Percentiles rank a stretch among this genome's conserved stretches.
Evolutionary conservation across 2,797 vertebrate species (phyloP).

Genomic region (Fratercula arctica): DNA sequence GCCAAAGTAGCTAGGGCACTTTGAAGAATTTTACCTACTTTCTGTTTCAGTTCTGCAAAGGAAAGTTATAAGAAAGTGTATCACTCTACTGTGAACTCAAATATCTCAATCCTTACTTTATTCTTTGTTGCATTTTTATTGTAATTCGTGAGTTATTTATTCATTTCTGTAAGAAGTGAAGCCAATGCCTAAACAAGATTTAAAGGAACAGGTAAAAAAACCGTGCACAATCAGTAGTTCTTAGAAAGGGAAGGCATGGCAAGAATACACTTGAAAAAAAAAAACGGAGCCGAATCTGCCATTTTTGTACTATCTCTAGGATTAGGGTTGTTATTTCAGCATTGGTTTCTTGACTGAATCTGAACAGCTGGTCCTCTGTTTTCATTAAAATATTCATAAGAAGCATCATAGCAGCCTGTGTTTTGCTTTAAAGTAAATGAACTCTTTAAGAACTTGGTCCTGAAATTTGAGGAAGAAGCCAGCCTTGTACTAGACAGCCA

Average conservation of each 20-base stretch:
- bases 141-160: neutral
- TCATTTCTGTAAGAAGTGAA: neutral
- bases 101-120: neutral
- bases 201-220: neutral
- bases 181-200: neutral
- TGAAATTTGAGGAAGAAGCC: neutral
- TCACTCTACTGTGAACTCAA: neutral
- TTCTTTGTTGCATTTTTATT: neutral
- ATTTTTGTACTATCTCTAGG: neutral
- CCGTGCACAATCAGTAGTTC: neutral
- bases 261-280: neutral
- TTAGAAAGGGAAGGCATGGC: neutral
- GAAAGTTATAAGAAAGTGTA: neutral
- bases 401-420: neutral
- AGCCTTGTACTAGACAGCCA: neutral
- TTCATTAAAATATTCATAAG: neutral
- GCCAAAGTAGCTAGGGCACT: neutral
- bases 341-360: neutral
- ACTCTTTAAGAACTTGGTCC: neutral
- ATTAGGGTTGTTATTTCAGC: neutral
- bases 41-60: neutral
- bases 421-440: neutral
- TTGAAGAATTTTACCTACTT: neutral
- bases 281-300: neutral
- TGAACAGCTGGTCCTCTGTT: neutral